Base-by-base conservation (phyloP, 2,888 invertebrate species). In the Ommatoiulus sabulosus region DNA sequence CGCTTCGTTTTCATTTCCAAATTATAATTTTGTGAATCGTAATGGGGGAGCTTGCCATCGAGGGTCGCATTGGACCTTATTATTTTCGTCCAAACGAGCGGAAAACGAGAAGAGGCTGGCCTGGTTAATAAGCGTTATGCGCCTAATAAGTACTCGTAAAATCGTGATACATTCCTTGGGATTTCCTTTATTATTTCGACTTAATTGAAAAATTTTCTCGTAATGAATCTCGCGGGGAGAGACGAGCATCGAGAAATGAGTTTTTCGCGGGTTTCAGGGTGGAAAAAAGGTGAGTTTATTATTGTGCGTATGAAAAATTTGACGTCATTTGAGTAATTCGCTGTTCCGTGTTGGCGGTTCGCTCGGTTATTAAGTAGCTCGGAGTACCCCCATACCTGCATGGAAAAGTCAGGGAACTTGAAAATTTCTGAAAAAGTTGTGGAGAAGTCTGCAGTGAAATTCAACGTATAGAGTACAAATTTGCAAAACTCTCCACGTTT, bases 41-140 rank as follows among this genome's bases (percentile, higher is more conserved):
- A 52, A 52, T 52, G 52, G 15, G 15, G 15, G 52, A 35, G 10
- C 52, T 52, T 52, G 52, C 52, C 52, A 52, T 52, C 52, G 15
- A 52, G 52, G 52, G 52, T 52, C 52, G 52, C 52, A 52, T 52
- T 52, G 52, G 52, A 52, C 52, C 52, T 52, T 52, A 52, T 52
- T 52, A 52, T 52, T 52, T 52, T 52, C 52, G 46, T 17, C 15
- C 4, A 52, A 52, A 52, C 52, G 52, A 52, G 52, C 52, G 52
- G 10, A 52, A 52, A 52, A 15, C 52, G 52, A 52, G 15, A 12
- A 15, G 52, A 52, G 52, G 10, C 52, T 52, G 10, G 52, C 52
- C 52, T 52, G 52, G 10, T 52, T 52, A 52, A 52, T 52, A 52
- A 52, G 52, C 52, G 15, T 52, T 52, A 52, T 52, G 52, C 52